These are phyloP conservation scores for Illadopsis cleaveri DNA, from an alignment of 2,113 vertebrate species.

Conservation along the genomic window DNA sequence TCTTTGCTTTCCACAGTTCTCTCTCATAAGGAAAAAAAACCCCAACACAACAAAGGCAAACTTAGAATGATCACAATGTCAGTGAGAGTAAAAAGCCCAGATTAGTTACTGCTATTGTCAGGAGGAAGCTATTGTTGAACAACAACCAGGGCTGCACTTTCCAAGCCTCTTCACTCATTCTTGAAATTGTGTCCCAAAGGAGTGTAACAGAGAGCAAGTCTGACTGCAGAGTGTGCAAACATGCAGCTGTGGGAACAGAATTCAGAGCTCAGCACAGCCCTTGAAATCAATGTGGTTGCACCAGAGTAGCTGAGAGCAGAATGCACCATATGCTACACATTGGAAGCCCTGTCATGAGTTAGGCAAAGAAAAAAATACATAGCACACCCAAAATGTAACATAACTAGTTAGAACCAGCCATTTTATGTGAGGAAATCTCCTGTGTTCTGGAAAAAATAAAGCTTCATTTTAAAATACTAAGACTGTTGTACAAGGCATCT, in stretches of 20 bases:
- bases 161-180: neutral
- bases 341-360: neutral
- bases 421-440: neutral
- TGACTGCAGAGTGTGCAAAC: neutral
- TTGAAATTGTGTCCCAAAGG: constrained; percentile 21
- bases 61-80: neutral
- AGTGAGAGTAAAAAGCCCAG: neutral
- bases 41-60: neutral
- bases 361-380: neutral
- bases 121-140: neutral
- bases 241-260: neutral
- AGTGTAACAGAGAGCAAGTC: neutral
- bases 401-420: neutral
- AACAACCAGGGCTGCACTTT: neutral
- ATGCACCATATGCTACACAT: neutral
- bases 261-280: neutral
- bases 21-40: neutral
- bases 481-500: neutral
- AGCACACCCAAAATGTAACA: neutral
- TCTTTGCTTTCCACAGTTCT: neutral
- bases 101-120: constrained; percentile 19
- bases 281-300: constrained; percentile 1
- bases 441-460: neutral
- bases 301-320: neutral
- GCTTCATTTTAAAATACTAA: neutral